Evolutionary conservation across 1,140 invertebrate species (phyloP).

Genomic region (Cydia strobilella): DNA sequence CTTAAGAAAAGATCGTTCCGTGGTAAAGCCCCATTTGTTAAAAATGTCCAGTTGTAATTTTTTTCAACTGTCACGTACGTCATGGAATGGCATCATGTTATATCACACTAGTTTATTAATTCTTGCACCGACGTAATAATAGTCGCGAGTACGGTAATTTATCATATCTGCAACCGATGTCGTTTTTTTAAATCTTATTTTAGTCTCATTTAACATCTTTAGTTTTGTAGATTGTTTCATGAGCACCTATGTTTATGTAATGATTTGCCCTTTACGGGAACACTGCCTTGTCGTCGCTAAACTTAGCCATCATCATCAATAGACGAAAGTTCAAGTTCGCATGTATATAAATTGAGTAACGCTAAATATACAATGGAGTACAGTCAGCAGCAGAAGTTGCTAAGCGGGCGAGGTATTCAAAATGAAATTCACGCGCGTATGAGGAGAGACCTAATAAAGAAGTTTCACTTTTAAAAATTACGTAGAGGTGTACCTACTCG

Average conservation of each 20-base stretch:
- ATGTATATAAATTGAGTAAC: constrained; percentile 4
- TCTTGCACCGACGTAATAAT: constrained; percentile 33
- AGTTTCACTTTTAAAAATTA: not conserved
- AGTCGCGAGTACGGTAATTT: not conserved
- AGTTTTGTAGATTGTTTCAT: not conserved
- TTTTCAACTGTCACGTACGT: constrained; percentile 48
- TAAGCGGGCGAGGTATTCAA: too few species aligned
- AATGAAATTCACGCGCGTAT: too few species aligned
- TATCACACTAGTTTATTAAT: constrained; percentile 41
- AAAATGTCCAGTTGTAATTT: constrained; percentile 73
- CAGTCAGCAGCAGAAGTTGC: too few species aligned
- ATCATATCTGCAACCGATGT: not conserved
- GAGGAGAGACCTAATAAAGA: not conserved
- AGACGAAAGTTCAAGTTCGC: not conserved
- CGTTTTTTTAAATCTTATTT: constrained; percentile 11
- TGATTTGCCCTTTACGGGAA: not conserved
- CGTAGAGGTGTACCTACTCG: not conserved
- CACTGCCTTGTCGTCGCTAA: constrained; percentile 13
- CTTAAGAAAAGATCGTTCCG: constrained; percentile 83
- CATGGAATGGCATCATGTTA: not conserved
- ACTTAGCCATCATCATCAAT: not conserved
- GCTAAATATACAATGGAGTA: not conserved
- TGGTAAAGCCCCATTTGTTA: constrained; percentile 56
- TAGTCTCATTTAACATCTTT: constrained; percentile 1
- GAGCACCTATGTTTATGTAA: not conserved